A percentile compares a stretch with the other conserved stretches of the same genome.
Evolutionary conservation across 92 coral and sea anemone species (phyloP).

Genomic region (Hydrozoanthus gracilis): DNA sequence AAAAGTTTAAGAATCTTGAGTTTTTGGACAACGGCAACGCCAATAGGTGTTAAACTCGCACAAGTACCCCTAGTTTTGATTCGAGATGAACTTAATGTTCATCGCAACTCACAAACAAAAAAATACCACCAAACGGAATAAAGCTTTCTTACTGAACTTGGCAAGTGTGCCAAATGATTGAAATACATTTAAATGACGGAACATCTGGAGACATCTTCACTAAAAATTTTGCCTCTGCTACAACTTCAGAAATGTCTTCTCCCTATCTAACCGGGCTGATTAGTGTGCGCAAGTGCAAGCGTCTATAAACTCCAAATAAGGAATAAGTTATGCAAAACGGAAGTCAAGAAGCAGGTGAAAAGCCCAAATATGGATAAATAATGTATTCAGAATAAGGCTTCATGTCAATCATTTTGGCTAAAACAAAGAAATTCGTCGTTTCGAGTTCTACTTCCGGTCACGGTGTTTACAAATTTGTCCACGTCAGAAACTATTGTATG

Average conservation of each 20-base stretch:
- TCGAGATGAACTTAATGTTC: constrained; percentile 1
- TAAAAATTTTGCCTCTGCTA: constrained; percentile 17
- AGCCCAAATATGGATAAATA: constrained; percentile 40
- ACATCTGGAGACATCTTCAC: constrained; percentile 7
- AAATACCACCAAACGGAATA: constrained; percentile 3
- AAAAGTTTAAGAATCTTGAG: background rate
- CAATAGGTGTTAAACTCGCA: background rate
- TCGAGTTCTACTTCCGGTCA: constrained; percentile 9
- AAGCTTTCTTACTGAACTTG: background rate
- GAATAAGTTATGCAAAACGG: constrained; percentile 32
- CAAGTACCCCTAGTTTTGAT: constrained; percentile 35
- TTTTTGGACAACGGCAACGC: constrained; percentile 15
- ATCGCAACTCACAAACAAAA: background rate
- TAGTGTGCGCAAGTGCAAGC: constrained; percentile 45
- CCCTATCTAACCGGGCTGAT: background rate
- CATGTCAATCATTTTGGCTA: constrained; percentile 36
- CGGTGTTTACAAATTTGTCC: constrained; percentile 35
- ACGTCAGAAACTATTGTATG: constrained; percentile 31
- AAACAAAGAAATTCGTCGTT: constrained; percentile 19
- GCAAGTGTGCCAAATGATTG: background rate
- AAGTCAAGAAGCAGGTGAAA: constrained; percentile 40
- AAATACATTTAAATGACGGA: background rate
- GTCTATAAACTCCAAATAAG: constrained; percentile 44
- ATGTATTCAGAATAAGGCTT: background rate
- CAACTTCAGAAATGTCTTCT: constrained; percentile 28